phyloP scores from a whole-genome alignment of 2,888 invertebrate genomes.

The Melipona bicolor region DNA sequence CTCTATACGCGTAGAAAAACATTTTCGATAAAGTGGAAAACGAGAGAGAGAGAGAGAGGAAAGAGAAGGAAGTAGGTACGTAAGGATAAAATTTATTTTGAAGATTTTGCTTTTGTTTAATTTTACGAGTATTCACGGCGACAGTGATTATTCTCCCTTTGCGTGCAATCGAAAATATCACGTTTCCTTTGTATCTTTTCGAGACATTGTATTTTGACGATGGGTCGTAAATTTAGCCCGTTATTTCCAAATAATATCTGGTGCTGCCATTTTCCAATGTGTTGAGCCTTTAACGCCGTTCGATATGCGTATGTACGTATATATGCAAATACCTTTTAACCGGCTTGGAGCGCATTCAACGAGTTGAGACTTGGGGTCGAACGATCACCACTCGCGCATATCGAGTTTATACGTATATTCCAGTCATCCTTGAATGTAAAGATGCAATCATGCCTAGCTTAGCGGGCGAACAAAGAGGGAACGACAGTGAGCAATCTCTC shows the following conservation, averaged over 20 bases:
- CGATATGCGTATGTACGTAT: not conserved
- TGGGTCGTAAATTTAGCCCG: not conserved
- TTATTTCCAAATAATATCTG: not conserved
- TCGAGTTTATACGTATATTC: conserved; percentile 55
- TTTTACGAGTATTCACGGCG: too few relatives aligned
- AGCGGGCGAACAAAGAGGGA: conserved; percentile 58
- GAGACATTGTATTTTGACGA: not conserved
- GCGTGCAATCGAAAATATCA: too few relatives aligned
- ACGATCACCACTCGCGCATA: conserved; percentile 52
- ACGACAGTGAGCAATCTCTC: conserved; percentile 64
- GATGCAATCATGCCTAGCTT: conserved; percentile 64
- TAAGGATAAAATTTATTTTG: not conserved
- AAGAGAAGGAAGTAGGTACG: not conserved
- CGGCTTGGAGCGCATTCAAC: conserved; percentile 20
- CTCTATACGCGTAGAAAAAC: conserved; percentile 6
- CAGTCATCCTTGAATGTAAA: conserved; percentile 73
- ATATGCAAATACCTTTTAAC: not conserved
- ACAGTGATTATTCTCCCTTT: too few relatives aligned
- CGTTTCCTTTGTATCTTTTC: too few relatives aligned
- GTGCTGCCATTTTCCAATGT: not conserved
- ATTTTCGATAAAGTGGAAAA: conserved; percentile 3
- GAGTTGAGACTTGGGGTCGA: conserved; percentile 48
- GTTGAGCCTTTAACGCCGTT: not conserved
- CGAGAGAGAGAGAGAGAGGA: too few relatives aligned
- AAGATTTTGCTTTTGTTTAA: too few relatives aligned